These are phyloP conservation scores for Esox masquinongy DNA, from an alignment of 2,797 vertebrate species.

Conservation along the genomic window DNA sequence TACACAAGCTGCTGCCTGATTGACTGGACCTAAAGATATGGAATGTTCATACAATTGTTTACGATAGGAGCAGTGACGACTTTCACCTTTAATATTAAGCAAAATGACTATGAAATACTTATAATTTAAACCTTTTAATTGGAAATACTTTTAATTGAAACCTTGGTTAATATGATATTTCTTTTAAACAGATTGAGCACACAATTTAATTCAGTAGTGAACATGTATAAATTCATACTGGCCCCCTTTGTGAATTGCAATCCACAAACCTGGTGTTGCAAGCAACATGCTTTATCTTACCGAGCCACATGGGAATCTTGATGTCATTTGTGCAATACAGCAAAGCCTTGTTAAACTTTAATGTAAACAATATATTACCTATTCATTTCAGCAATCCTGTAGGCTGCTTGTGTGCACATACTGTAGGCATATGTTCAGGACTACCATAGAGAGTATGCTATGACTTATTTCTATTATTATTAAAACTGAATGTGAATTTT, in stretches of 20 bases:
- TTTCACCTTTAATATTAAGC: neutral
- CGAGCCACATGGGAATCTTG: neutral
- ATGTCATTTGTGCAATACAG: neutral
- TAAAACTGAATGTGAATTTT: too few species aligned
- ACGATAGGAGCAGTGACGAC: neutral
- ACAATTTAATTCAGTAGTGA: too few species aligned
- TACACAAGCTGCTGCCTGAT: neutral
- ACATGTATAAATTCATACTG: too few species aligned
- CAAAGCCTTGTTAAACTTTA: neutral
- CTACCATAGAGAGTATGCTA: too few species aligned
- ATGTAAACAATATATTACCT: neutral
- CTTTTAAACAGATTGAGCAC: too few species aligned
- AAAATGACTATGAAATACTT: neutral
- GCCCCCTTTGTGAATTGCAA: too few species aligned
- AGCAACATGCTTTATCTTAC: too few species aligned
- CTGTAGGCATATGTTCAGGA: too few species aligned
- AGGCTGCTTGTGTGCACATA: neutral
- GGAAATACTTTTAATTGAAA: too few species aligned
- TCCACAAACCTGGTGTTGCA: too few species aligned
- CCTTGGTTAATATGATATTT: too few species aligned
- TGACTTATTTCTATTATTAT: too few species aligned
- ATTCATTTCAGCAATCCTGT: neutral
- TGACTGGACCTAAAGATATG: neutral
- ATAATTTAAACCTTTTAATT: neutral
- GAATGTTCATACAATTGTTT: neutral